A percentile compares a stretch with the other conserved stretches of the same genome.
Evolutionary conservation across 2,797 vertebrate genomes (phyloP).

Genomic region (Mormyrops attenuatus): DNA sequence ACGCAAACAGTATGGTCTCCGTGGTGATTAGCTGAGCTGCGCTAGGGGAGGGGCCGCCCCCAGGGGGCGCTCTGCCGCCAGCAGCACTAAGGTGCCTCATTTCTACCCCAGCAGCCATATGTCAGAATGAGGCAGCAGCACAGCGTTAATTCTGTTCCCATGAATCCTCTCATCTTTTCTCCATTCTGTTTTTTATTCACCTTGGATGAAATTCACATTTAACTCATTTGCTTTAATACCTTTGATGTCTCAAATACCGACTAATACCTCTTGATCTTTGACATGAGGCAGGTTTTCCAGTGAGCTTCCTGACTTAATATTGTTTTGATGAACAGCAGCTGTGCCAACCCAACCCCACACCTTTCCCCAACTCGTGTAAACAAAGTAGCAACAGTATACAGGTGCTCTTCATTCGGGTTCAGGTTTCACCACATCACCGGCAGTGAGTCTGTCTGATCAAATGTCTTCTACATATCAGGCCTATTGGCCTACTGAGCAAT

Average conservation of each 20-base stretch:
- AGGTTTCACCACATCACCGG: not conserved
- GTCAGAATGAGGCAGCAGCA: not conserved
- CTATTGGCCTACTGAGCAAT: not conserved
- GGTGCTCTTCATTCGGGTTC: not conserved
- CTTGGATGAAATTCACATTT: not conserved
- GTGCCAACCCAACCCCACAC: not conserved
- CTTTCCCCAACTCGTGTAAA: not conserved
- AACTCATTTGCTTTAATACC: not conserved
- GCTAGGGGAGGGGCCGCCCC: not conserved
- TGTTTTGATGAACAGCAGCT: not conserved
- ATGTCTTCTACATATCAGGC: not conserved
- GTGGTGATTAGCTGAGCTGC: slow-evolving; percentile 24
- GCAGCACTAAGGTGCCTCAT: not conserved
- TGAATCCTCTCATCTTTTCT: not conserved
- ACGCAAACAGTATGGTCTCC: slow-evolving; percentile 43
- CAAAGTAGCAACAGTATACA: not conserved
- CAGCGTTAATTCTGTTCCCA: not conserved
- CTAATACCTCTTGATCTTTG: not conserved
- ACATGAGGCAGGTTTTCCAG: not conserved
- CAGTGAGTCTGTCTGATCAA: not conserved
- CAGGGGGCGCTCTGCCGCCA: not conserved
- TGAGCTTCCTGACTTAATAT: not conserved
- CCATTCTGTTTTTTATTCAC: not conserved
- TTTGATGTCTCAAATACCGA: not conserved
- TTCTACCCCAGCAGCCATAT: not conserved